Base-by-base conservation (phyloP, 2,888 invertebrate genomes). In the Tillus elongatus region DNA sequence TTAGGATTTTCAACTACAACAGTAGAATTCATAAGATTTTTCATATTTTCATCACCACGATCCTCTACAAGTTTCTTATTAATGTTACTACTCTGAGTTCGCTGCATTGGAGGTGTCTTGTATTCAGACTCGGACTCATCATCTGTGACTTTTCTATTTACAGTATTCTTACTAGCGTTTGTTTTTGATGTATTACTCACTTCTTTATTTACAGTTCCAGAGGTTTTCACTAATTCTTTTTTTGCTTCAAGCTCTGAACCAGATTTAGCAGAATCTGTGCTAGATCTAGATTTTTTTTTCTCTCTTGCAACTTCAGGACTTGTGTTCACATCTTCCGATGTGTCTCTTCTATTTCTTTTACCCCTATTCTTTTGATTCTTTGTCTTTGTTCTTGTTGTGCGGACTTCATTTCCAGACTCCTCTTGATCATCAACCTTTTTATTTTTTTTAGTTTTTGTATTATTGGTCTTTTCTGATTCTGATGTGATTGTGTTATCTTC, bases 401-500 rank as follows among this genome's bases (percentile, higher is more conserved):
- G 26, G 32, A 40, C 37, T 16, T 29, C 36, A 24, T 33, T 37
- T 36, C 35, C 30, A 6, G 29, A 27, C 9, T 37, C 35, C 12
- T 37, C 37, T 11, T 32, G 26, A 38, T 36, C 36, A n/a, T 16
- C 34, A 6, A 27, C 33, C 34, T 39, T 16, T 9, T 37, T 39
- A 26, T 37, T 38, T 33, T 37, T 26, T 31, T 33, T 43, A 11
- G 43, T 45, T 30, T 49, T 48, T 4, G 44, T 48, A 32, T 43
- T 37, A 11, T 45, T 45, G 27, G 29, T 39, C 33, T 42, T 16
- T 36, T 33, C n/a, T 15, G 30, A 29, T 15, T 35, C n/a, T n/a
- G n/a, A n/a, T n/a, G n/a, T n/a, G 13, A 29, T 40, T 44, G 37
- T 43, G 15, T 52, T 50, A 29, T 49, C 51, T 2, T 52, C 51